Percentiles rank a stretch among this genome's conserved stretches.
Evolutionary conservation across 1,140 invertebrate genomes (phyloP).

Genomic region (Zaprionus capensis): DNA sequence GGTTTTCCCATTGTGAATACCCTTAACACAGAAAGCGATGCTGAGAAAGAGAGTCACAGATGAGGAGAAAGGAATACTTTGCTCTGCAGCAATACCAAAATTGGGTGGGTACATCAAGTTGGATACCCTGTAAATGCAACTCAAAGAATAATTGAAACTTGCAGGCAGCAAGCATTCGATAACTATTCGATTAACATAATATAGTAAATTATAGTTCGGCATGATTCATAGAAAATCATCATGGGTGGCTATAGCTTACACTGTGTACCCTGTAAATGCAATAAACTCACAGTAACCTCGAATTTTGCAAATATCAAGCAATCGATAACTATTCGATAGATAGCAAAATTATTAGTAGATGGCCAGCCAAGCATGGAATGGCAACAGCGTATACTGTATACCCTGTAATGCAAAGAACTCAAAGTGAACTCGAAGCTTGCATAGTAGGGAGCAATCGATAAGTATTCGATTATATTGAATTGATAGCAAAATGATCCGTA

Average conservation of each 20-base stretch:
- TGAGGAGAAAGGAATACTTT: not conserved
- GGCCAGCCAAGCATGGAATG: too few relatives aligned
- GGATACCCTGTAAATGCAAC: not conserved
- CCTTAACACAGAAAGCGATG: slow-evolving; percentile 7
- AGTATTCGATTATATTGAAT: not conserved
- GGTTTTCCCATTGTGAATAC: slow-evolving; percentile 11
- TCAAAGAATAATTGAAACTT: not conserved
- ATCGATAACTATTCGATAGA: too few relatives aligned
- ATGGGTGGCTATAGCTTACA: too few relatives aligned
- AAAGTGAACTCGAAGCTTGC: too few relatives aligned
- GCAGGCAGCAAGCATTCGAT: not conserved
- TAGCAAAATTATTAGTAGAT: too few relatives aligned
- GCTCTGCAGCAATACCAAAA: not conserved
- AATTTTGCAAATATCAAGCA: too few relatives aligned
- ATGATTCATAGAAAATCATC: too few relatives aligned
- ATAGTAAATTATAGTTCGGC: too few relatives aligned
- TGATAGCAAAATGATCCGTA: not conserved
- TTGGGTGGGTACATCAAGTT: not conserved
- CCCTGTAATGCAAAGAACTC: too few relatives aligned
- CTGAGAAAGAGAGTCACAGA: not conserved
- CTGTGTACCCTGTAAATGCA: not conserved
- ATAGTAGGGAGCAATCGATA: too few relatives aligned
- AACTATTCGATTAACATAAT: not conserved
- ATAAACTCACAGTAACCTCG: not conserved
- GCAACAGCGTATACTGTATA: too few relatives aligned